Base-by-base conservation (phyloP, 2,113 vertebrate genomes). In the Empidonax alnorum region DNA sequence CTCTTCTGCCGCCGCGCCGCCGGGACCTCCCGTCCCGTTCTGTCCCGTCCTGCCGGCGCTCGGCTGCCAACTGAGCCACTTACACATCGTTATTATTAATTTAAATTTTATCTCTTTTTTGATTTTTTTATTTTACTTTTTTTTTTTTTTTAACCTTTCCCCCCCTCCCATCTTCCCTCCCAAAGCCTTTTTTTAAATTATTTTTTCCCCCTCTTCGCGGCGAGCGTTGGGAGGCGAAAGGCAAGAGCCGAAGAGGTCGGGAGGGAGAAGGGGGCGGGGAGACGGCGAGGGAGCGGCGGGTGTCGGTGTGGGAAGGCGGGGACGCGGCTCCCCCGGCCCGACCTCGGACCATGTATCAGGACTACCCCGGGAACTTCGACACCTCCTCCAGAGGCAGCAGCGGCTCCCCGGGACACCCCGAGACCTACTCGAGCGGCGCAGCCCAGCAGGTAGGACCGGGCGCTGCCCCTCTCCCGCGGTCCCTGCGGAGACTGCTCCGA, bases 331-430 rank as follows among this genome's bases (percentile, higher is more conserved):
- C 97, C 96, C 92, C 96, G 93, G 97, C 82, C 94, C 97, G 96
- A 97, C 96, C 96, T 95, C 98, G 99, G 99, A 99, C 98, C 98
- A 99, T 99, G 99, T 99, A 99, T 98, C 99, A 99, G 98, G 99
- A 99, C 97, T 99, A 99, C 98, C 98, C 98, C 97, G 98, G 98
- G 98, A 99, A 98, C 98, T 99, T 99, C 98, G 99, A 99, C 98
- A 99, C 99, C 96, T 99, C 99, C 97, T 99, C 99, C 98, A 99
- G 99, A 97, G 98, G 99, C 98, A 99, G 99, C 98, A 99, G 99
- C 98, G 98, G 98, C 92, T 99, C 99, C 94, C 99, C 99, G 96
- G 98, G 98, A 94, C 99, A 99, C 91, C 98, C 98, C 94, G 99
- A 99, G 97, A 98, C 98, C 87, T 99, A 99, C 97, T 98, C 98